These are phyloP conservation scores for Lymantria dispar DNA, from an alignment of 2,888 invertebrate species.

Conservation along the genomic window DNA sequence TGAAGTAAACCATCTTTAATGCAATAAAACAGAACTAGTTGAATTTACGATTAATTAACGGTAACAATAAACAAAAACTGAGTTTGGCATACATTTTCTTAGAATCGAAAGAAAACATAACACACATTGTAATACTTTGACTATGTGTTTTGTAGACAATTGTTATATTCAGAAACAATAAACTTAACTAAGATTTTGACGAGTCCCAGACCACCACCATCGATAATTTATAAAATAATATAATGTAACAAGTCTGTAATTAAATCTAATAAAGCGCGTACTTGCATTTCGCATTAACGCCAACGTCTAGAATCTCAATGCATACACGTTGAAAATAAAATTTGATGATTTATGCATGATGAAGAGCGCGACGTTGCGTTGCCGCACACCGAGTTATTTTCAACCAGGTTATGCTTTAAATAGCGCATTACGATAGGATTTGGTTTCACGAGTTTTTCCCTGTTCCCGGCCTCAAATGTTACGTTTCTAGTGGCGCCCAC, in stretches of 20 bases:
- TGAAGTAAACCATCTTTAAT: no score
- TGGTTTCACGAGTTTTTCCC: constrained; percentile 81
- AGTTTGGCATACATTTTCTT: no score
- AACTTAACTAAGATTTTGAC: no score
- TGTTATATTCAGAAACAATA: no score
- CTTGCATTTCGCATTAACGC: constrained; percentile 32
- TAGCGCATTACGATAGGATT: constrained; percentile 82
- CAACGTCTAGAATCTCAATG: constrained; percentile 47
- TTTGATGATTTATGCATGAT: constrained; percentile 77
- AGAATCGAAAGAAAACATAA: no score
- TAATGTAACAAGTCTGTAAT: neutral
- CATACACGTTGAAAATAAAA: constrained; percentile 75
- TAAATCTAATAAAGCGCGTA: neutral
- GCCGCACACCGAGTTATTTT: constrained; percentile 78
- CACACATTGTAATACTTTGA: no score
- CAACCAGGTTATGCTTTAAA: constrained; percentile 81
- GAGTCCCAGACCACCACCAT: no score
- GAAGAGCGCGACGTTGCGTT: constrained; percentile 75
- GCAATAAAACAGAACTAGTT: no score
- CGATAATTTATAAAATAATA: neutral
- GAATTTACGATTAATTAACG: no score
- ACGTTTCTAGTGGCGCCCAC: constrained; percentile 67
- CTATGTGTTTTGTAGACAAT: no score
- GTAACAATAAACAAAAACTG: no score
- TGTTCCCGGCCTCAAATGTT: constrained; percentile 64